Conservation (phyloP, 2,888 invertebrate genomes). For the Amiota communis region DNA sequence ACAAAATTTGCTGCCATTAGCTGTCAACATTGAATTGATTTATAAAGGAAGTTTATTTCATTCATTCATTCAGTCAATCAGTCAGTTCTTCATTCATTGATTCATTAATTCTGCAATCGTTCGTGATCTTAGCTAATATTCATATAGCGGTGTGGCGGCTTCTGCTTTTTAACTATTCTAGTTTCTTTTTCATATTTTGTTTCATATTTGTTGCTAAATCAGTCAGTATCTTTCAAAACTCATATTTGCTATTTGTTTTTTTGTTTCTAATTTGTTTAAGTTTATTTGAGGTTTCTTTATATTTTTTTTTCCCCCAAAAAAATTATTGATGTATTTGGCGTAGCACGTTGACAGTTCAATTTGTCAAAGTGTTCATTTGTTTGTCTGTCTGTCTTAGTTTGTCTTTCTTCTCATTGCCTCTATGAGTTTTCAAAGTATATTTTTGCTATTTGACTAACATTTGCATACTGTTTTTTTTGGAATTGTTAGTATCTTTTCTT, state of each 20-base stretch:
- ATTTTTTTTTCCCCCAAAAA: not conserved
- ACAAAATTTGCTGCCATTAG: not conserved
- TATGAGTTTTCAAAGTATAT: constrained; percentile 7
- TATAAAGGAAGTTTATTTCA: constrained; percentile 27
- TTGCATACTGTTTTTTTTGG: constrained; percentile 11
- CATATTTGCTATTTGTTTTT: not conserved
- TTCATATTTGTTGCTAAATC: constrained; percentile 8
- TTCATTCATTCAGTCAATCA: not conserved
- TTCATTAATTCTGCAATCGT: not conserved
- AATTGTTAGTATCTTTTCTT: constrained; percentile 10
- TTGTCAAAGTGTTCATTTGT: constrained; percentile 46
- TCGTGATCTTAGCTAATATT: constrained; percentile 11
- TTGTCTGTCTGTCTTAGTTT: not conserved
- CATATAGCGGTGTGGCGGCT: constrained; percentile 11
- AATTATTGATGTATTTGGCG: constrained; percentile 32
- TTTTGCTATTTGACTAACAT: constrained; percentile 21
- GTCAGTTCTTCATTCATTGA: no score
- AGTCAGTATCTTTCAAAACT: not conserved
- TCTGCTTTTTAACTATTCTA: constrained; percentile 24
- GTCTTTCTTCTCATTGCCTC: not conserved
- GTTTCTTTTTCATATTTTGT: not conserved
- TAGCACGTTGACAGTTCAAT: constrained; percentile 58
- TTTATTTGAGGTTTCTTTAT: not conserved
- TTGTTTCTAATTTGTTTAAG: constrained; percentile 15
- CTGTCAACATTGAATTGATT: constrained; percentile 22